Conservation (phyloP, 2,797 vertebrate genomes). For the Botia kubotai region DNA sequence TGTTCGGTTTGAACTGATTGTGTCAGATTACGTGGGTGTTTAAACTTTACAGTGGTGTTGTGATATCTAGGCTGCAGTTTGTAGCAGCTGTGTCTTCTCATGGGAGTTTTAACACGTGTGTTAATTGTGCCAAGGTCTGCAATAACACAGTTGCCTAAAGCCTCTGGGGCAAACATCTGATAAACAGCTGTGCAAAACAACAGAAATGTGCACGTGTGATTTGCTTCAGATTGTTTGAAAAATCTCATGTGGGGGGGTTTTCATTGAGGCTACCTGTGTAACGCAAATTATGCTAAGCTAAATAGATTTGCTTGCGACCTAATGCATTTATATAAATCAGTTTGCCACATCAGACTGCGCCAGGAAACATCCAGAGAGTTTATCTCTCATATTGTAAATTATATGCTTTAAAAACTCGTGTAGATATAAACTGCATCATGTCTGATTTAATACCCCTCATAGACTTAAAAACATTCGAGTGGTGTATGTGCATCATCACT, state of each 20-base stretch:
- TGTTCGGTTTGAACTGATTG: neutral
- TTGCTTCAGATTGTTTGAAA: neutral
- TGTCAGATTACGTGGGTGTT: neutral
- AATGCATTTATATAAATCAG: neutral
- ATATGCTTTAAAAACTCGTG: neutral
- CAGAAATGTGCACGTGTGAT: neutral
- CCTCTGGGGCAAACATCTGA: slow-evolving; percentile 58
- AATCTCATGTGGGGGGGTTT: neutral
- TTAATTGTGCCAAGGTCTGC: slow-evolving; percentile 61
- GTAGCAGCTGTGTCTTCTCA: slow-evolving; percentile 35
- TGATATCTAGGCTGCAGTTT: neutral
- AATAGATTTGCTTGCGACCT: neutral
- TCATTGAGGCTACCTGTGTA: neutral
- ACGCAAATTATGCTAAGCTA: neutral
- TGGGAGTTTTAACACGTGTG: slow-evolving; percentile 68
- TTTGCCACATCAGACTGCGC: neutral
- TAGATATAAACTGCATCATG: neutral
- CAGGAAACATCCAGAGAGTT: neutral
- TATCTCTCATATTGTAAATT: neutral
- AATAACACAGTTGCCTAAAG: slow-evolving; percentile 54
- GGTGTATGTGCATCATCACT: neutral
- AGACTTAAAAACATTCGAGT: slow-evolving; percentile 9
- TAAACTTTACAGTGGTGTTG: neutral
- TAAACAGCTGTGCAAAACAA: slow-evolving; percentile 9
- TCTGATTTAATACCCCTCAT: neutral